phyloP scores from a whole-genome alignment of 2,797 vertebrate genomes.

The Acanthis flammea region DNA sequence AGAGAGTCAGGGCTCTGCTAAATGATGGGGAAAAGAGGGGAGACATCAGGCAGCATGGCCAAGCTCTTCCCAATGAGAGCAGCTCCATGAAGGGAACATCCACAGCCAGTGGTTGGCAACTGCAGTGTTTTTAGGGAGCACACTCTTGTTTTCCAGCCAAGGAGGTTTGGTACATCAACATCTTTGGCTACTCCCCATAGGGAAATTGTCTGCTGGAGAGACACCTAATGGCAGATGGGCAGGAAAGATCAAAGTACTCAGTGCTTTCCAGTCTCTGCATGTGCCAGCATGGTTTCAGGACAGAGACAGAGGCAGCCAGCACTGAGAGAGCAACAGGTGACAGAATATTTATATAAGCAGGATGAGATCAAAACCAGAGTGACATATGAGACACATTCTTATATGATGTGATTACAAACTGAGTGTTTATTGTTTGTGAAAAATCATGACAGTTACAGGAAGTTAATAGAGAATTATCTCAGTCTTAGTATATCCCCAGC shows the following conservation, averaged over 20 bases:
- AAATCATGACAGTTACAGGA: not conserved
- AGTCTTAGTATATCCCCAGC: not conserved
- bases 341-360: not conserved
- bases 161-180: not conserved
- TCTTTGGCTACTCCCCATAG: too few relatives aligned
- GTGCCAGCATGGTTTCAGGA: not conserved
- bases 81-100: not conserved
- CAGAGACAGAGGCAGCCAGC: not conserved
- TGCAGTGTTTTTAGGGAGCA: not conserved
- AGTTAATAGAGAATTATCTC: not conserved
- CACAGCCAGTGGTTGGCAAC: not conserved
- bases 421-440: not conserved
- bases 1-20: not conserved
- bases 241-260: not conserved
- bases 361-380: not conserved
- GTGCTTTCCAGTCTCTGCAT: not conserved
- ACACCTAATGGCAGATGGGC: not conserved
- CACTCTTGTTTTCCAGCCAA: not conserved
- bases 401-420: not conserved
- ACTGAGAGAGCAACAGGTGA: not conserved
- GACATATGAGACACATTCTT: not conserved
- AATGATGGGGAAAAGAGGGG: fast-evolving
- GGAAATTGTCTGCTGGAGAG: not conserved
- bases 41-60: not conserved
- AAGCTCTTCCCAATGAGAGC: not conserved